phyloP scores from a whole-genome alignment of 2,797 vertebrate genomes.

The Ptychadena robeensis region DNA sequence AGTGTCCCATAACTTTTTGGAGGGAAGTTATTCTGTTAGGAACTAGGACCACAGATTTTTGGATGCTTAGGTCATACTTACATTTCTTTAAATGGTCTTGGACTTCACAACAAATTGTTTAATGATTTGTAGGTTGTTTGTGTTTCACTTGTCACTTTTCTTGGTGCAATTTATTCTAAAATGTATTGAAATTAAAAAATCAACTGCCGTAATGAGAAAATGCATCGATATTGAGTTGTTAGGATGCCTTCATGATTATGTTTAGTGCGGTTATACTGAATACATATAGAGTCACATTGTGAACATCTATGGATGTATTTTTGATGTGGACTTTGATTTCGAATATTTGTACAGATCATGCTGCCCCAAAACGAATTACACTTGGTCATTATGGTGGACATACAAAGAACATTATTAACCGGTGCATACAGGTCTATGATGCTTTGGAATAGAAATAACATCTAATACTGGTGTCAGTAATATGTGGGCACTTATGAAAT shows the following conservation, averaged over 20 bases:
- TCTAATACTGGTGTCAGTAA: background rate
- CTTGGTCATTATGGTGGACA: background rate
- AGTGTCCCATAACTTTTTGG: background rate
- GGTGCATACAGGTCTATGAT: background rate
- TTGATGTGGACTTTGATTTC: background rate
- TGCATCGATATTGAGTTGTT: background rate
- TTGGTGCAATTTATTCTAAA: background rate
- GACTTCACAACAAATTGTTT: background rate
- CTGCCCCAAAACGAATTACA: background rate
- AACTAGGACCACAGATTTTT: background rate
- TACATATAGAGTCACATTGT: background rate
- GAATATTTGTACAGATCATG: background rate
- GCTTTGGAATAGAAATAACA: background rate
- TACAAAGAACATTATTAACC: background rate
- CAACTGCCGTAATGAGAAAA: background rate
- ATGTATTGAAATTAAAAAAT: background rate
- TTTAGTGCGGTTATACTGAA: background rate
- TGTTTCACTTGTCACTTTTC: background rate
- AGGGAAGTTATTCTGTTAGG: background rate
- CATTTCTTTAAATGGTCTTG: background rate
- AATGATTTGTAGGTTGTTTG: background rate
- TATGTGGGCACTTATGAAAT: background rate
- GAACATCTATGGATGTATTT: background rate
- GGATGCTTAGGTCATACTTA: background rate
- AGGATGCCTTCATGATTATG: background rate